Percentiles rank a stretch among this genome's conserved stretches.
phyloP scores from a whole-genome alignment of 92 coral and sea anemone genomes.

The Nematostella vectensis region DNA sequence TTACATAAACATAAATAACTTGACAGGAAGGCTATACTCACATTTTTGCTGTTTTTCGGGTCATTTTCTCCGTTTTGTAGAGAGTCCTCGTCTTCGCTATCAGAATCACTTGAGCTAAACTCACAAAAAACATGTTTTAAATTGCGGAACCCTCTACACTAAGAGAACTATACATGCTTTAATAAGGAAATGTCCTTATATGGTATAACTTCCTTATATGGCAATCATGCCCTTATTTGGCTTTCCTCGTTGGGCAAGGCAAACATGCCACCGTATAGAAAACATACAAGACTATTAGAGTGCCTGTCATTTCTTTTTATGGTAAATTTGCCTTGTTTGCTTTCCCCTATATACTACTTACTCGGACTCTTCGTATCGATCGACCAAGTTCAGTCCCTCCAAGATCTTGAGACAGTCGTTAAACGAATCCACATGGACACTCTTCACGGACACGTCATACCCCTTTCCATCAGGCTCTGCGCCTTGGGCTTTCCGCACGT shows the following conservation, averaged over 20 bases:
- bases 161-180: no score
- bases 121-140: conserved; percentile 1
- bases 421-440: conserved; percentile 71
- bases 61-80: no score
- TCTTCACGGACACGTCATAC: conserved; percentile 66
- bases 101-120: conserved; percentile 81
- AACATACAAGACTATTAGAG: no score
- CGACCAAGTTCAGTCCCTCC: conserved; percentile 58
- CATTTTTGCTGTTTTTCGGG: conserved; percentile 35
- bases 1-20: no score
- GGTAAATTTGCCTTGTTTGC: not conserved
- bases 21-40: no score
- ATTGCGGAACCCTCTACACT: not conserved
- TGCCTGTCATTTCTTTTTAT: not conserved
- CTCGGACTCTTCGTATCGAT: conserved; percentile 90
- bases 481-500: conserved; percentile 28
- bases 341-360: conserved; percentile 25
- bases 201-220: no score
- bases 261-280: no score
- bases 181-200: no score
- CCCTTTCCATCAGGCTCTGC: conserved; percentile 30
- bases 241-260: no score
- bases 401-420: conserved; percentile 81
- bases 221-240: no score
- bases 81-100: conserved; percentile 43